Evolutionary conservation across 2,113 vertebrate genomes (phyloP).

Genomic region (Nematolebias whitei): DNA sequence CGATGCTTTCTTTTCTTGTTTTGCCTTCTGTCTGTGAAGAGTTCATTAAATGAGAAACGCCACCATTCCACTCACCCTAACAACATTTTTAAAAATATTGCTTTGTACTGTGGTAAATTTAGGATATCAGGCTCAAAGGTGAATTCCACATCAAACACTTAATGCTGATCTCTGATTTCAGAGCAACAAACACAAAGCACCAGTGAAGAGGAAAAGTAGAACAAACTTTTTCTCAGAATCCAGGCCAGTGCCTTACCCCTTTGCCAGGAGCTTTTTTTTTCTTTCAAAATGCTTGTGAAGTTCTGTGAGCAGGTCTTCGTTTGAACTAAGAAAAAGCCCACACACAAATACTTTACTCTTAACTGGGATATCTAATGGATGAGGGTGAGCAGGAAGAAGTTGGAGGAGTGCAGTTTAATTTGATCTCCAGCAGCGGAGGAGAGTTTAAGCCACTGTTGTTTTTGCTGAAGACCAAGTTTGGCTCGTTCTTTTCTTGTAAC

Average conservation of each 20-base stretch:
- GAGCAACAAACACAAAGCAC: slow-evolving; percentile 57
- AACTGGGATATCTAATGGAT: slow-evolving; percentile 59
- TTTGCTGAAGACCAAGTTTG: slow-evolving; percentile 17
- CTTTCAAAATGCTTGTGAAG: slow-evolving; percentile 44
- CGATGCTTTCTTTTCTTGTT: slow-evolving; percentile 26
- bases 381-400: slow-evolving; percentile 51
- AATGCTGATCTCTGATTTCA: slow-evolving; percentile 67
- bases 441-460: slow-evolving; percentile 21
- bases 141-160: slow-evolving; percentile 74
- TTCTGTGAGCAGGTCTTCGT: slow-evolving; percentile 65
- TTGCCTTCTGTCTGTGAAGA: slow-evolving; percentile 35
- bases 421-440: slow-evolving; percentile 34
- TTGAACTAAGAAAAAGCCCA: slow-evolving; percentile 59
- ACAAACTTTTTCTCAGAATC: slow-evolving; percentile 71
- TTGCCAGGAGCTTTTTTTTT: slow-evolving; percentile 49
- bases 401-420: slow-evolving; percentile 29
- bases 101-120: slow-evolving; percentile 68
- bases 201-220: slow-evolving; percentile 60
- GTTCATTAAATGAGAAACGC: slow-evolving; percentile 44
- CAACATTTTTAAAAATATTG: slow-evolving; percentile 22
- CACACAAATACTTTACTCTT: slow-evolving; percentile 59
- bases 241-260: slow-evolving; percentile 65
- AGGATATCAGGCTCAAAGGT: slow-evolving; percentile 70
- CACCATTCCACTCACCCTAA: slow-evolving; percentile 10
- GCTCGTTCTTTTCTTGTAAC: slow-evolving; percentile 12